A percentile compares a stretch with the other conserved stretches of the same genome.
Evolutionary conservation across 2,113 vertebrate species (phyloP).

Genomic region (Phaethornis superciliosus): DNA sequence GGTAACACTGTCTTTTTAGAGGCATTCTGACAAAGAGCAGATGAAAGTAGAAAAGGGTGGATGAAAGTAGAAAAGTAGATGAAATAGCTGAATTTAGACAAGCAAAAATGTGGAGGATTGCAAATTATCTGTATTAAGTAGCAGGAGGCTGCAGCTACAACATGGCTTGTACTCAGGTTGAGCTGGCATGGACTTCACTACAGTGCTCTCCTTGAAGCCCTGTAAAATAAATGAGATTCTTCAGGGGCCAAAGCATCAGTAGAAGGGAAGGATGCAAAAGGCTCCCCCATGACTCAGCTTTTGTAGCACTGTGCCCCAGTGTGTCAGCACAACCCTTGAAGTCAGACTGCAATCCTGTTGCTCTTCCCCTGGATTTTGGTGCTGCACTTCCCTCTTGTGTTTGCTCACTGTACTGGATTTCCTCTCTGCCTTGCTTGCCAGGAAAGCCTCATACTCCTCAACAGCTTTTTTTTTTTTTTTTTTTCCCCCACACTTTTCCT

Average conservation of each 20-base stretch:
- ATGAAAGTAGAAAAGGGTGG: too few species aligned
- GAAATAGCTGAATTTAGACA: not conserved
- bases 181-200: not conserved
- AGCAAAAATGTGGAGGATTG: not conserved
- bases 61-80: too few species aligned
- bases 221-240: not conserved
- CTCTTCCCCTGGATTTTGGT: constrained; percentile 13
- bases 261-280: not conserved
- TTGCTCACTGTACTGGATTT: not conserved
- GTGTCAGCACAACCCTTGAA: not conserved
- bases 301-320: rapidly evolving
- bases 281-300: not conserved
- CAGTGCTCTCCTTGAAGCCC: not conserved
- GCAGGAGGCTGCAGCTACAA: not conserved
- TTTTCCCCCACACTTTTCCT: not conserved
- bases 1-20: not conserved
- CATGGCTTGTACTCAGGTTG: rapidly evolving
- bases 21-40: not conserved
- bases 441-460: not conserved
- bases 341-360: not conserved
- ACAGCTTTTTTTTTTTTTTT: not conserved
- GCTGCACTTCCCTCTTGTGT: constrained; percentile 72
- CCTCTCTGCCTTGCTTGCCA: not conserved
- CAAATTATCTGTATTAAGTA: not conserved
- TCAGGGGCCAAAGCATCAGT: not conserved